Percentiles rank a stretch among this genome's conserved stretches.
Evolutionary conservation across 2,797 vertebrate species (phyloP).

Genomic region (Chaetophractus vellerosus): DNA sequence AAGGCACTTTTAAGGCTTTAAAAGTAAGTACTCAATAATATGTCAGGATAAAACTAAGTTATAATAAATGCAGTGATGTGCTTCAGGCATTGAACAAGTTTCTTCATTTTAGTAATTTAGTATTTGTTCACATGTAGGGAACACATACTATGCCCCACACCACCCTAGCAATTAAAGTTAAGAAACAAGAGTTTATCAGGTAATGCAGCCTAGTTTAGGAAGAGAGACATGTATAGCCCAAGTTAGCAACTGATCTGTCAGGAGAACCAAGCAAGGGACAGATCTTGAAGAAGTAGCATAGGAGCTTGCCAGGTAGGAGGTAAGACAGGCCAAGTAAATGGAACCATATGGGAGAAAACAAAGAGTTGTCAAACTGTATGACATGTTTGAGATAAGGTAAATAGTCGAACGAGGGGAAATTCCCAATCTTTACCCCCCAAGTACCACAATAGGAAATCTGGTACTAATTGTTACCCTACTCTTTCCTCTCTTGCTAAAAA

Average conservation of each 20-base stretch:
- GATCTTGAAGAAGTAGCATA: neutral
- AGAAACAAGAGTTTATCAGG: neutral
- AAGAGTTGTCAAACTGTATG: neutral
- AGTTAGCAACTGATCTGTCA: neutral
- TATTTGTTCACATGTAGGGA: neutral
- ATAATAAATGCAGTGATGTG: neutral
- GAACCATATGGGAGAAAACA: neutral
- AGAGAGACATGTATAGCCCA: neutral
- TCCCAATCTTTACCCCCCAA: neutral
- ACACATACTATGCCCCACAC: neutral
- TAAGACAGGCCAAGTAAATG: neutral
- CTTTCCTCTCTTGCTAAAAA: conserved; percentile 13
- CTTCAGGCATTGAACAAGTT: neutral
- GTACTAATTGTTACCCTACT: neutral
- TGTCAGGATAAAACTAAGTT: conserved; percentile 5
- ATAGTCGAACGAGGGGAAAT: neutral
- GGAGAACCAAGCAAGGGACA: neutral
- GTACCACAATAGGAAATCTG: neutral
- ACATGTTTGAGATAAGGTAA: neutral
- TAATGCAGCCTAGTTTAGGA: neutral
- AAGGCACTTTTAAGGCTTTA: conserved; percentile 33
- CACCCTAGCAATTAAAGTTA: neutral
- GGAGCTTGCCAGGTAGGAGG: neutral
- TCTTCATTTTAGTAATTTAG: neutral
- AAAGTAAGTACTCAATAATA: neutral